phyloP scores from a whole-genome alignment of 2,113 vertebrate genomes.

The Hippolais icterina region DNA sequence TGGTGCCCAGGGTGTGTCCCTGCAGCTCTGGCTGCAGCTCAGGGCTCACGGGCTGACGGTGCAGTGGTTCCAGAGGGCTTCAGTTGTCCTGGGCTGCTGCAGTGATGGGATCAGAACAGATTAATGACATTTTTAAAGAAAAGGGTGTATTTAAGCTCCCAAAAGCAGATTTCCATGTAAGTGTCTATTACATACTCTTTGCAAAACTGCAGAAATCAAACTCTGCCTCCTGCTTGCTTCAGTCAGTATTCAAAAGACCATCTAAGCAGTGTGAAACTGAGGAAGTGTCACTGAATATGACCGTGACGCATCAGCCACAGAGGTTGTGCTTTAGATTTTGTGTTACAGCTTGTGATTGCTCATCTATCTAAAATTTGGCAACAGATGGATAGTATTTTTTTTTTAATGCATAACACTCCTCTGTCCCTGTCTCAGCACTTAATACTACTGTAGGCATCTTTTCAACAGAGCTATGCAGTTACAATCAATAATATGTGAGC shows the following conservation, averaged over 20 bases:
- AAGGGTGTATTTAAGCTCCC: not conserved
- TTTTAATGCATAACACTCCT: slow-evolving; percentile 2
- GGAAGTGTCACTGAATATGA: not conserved
- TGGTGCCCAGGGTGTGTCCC: not conserved
- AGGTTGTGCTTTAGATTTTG: slow-evolving; percentile 17
- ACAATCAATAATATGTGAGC: slow-evolving; percentile 53
- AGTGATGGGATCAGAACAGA: not conserved
- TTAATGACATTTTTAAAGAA: not conserved
- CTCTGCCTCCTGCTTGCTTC: not conserved
- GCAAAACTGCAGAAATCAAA: slow-evolving; percentile 22
- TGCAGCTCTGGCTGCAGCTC: not conserved
- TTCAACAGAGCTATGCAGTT: slow-evolving; percentile 4
- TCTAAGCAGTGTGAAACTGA: not conserved
- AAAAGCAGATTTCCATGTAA: not conserved
- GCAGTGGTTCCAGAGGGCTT: not conserved
- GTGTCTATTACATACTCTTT: not conserved
- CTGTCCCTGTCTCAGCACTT: slow-evolving; percentile 20
- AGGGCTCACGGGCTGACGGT: not conserved
- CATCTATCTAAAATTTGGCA: slow-evolving; percentile 43
- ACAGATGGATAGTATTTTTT: slow-evolving; percentile 32
- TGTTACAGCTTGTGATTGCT: slow-evolving; percentile 38
- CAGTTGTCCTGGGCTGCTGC: not conserved
- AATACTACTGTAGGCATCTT: slow-evolving; percentile 18
- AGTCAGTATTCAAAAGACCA: slow-evolving; percentile 27
- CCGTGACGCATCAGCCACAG: not conserved